Conservation (phyloP, 1,140 invertebrate genomes). For the Mactra quadrangularis region DNA sequence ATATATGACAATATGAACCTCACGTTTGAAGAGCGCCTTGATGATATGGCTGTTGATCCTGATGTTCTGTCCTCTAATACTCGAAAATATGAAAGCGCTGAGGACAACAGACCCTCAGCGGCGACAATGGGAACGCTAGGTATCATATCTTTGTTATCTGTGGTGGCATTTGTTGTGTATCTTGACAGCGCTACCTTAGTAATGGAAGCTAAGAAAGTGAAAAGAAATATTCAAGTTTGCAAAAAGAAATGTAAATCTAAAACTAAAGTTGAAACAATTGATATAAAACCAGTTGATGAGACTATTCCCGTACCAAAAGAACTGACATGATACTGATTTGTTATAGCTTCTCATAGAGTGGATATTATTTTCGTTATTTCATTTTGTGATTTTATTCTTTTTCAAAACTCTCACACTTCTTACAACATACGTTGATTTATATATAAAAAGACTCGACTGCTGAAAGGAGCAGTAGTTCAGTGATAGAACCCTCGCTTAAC, state of each 20-base stretch:
- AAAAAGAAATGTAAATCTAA: conserved; percentile 19
- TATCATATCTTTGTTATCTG: not conserved
- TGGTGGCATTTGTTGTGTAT: conserved; percentile 25
- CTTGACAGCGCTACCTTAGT: conserved; percentile 20
- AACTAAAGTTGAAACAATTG: too few species aligned
- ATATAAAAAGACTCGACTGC: too few species aligned
- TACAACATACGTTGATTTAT: too few species aligned
- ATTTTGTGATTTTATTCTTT: too few species aligned
- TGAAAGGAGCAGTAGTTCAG: too few species aligned
- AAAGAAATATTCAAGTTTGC: not conserved
- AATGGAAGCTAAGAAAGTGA: conserved; percentile 7
- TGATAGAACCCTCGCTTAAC: too few species aligned
- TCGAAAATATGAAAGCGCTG: conserved; percentile 25
- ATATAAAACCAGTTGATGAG: too few species aligned
- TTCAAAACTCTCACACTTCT: too few species aligned
- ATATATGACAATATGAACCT: conserved; percentile 1
- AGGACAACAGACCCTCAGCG: not conserved
- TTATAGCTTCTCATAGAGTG: too few species aligned
- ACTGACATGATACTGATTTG: too few species aligned
- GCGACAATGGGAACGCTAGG: conserved; percentile 10
- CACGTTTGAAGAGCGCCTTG: conserved; percentile 26
- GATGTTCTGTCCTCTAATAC: conserved; percentile 2
- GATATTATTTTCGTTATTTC: too few species aligned
- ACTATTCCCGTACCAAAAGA: too few species aligned
- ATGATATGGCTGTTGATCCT: conserved; percentile 6